These are phyloP conservation scores for Cariama cristata DNA, from an alignment of 2,113 vertebrate species.

Conservation along the genomic window DNA sequence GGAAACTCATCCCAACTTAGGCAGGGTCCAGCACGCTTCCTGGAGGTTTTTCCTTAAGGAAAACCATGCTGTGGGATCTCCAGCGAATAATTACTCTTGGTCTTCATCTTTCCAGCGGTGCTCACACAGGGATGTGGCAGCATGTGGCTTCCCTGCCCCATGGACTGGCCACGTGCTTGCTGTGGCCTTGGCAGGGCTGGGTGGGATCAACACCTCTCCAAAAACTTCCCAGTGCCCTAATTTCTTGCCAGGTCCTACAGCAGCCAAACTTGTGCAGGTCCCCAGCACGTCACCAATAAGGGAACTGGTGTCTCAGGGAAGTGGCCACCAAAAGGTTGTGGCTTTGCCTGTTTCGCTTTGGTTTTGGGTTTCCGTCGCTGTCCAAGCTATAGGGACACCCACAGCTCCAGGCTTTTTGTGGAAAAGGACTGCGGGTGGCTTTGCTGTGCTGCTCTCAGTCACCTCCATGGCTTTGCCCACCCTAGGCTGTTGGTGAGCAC, in stretches of 20 bases:
- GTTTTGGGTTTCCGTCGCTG: neutral
- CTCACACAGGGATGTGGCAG: neutral
- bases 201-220: neutral
- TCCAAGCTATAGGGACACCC: neutral
- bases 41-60: neutral
- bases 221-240: neutral
- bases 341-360: neutral
- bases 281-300: fast-evolving
- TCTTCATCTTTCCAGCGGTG: neutral
- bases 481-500: neutral
- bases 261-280: neutral
- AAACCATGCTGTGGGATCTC: neutral
- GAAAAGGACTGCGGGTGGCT: neutral
- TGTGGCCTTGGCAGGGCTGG: neutral
- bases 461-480: neutral
- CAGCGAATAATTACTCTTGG: neutral
- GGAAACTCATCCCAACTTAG: neutral
- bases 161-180: fast-evolving
- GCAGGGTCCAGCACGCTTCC: neutral
- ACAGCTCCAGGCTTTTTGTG: neutral
- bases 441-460: neutral
- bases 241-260: neutral
- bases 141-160: neutral
- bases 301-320: neutral
- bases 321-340: neutral